Base-by-base conservation (phyloP, 2,888 invertebrate species). In the Blastobasis lacticolella region DNA sequence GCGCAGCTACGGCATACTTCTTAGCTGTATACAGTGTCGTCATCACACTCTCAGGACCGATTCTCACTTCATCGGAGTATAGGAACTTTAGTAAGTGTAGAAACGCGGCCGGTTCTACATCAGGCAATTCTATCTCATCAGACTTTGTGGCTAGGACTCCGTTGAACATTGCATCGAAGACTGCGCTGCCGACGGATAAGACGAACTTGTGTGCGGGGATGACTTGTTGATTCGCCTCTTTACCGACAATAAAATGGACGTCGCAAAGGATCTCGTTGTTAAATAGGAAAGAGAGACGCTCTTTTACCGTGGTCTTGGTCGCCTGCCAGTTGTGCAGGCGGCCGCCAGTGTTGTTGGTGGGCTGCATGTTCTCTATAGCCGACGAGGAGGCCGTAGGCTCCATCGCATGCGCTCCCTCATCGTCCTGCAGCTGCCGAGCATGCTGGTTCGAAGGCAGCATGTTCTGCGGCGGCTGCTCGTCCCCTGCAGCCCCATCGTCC, bases 151-250 rank as follows among this genome's bases (percentile, higher is more conserved):
- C 92, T 64, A 94, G 76, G 0, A 92, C 92, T 38, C 95, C 94
- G 69, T 94, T 94, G 68, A 96, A 95, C 93, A 95, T 94, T 6
- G 94, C 94, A 75, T 95, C 95, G 72, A 96, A 96, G 2, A 96
- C 95, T 0, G 94, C 94, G 67, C 94, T 94, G 1, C 95, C 95
- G 6, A 94, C 93, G 0, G 94, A 94, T 41, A 96, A 75, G 0
- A 96, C 93, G 67, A 95, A 93, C 73, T 91, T 94, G 64, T 94
- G 94, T 0, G 95, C 95, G 0, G 94, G 94, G 56, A 95, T 93
- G 9, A 92, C 87, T 71, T 92, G 91, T 57, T 91, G 90, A 55
- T 90, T 90, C 0, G 88, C 89, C 46, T 92, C 93, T 63, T 92
- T 91, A 1, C 95, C 95, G 10, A 95, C 95, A 43, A 94, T 86